Percentiles rank a stretch among this genome's conserved stretches.
These are phyloP conservation scores for Papilio machaon DNA, from an alignment of 1,140 invertebrate genomes.

Conservation along the genomic window DNA sequence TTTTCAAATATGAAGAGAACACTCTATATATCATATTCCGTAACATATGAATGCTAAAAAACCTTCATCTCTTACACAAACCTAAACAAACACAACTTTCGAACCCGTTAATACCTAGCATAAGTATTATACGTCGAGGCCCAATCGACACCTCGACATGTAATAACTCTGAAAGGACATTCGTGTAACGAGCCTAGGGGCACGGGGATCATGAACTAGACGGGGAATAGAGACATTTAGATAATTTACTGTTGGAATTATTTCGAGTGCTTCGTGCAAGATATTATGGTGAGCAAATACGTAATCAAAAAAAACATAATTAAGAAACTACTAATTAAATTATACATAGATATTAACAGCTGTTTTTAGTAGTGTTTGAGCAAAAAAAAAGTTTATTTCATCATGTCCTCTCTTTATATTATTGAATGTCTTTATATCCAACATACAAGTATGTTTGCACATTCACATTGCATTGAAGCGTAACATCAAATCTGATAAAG, in stretches of 20 bases:
- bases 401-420: no score
- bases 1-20: no score
- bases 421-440: no score
- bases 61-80: background rate
- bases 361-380: no score
- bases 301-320: background rate
- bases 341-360: no score
- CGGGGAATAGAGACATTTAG: background rate
- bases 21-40: no score
- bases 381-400: no score
- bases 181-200: background rate
- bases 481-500: background rate
- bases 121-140: background rate
- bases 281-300: background rate
- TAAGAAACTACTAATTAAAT: background rate
- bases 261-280: background rate
- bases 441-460: background rate
- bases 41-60: no score
- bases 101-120: background rate
- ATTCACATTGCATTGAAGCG: constrained; percentile 1
- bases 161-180: constrained; percentile 12
- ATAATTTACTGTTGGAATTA: background rate
- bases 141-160: background rate
- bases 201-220: background rate
- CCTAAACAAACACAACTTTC: background rate